A percentile compares a stretch with the other conserved stretches of the same genome.
These are phyloP conservation scores for Oncorhynchus mykiss DNA, from an alignment of 2,113 vertebrate species.

Conservation along the genomic window DNA sequence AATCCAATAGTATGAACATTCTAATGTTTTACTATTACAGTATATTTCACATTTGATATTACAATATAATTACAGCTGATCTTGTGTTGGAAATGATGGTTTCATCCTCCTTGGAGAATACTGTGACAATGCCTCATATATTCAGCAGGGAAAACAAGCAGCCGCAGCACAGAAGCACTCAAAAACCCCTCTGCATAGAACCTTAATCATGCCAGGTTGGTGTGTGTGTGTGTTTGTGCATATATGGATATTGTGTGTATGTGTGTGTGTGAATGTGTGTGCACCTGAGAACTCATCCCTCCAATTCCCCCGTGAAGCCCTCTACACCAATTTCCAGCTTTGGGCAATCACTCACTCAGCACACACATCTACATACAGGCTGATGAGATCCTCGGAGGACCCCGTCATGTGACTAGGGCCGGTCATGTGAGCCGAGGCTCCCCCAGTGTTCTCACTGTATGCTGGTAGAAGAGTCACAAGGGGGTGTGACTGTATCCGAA, in stretches of 20 bases:
- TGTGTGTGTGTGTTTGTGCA: constrained; percentile 12
- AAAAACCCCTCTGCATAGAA: constrained; percentile 61
- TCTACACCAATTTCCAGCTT: constrained; percentile 78
- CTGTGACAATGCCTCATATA: constrained; percentile 59
- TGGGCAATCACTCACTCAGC: constrained; percentile 81
- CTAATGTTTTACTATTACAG: constrained; percentile 41
- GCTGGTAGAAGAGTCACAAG: constrained; percentile 41
- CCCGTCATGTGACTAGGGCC: constrained; percentile 67
- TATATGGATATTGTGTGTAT: constrained; percentile 16
- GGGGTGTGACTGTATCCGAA: constrained; percentile 14
- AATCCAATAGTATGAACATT: constrained; percentile 54
- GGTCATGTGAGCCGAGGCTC: constrained; percentile 65
- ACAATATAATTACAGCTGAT: constrained; percentile 68
- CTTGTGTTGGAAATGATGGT: constrained; percentile 63
- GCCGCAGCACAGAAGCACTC: constrained; percentile 48
- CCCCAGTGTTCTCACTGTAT: constrained; percentile 50
- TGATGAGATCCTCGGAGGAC: constrained; percentile 76
- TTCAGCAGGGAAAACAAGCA: constrained; percentile 69
- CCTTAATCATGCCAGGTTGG: constrained; percentile 67
- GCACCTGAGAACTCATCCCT: constrained; percentile 54
- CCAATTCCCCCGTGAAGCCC: constrained; percentile 77
- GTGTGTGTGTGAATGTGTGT: constrained; percentile 24
- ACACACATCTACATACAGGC: constrained; percentile 78
- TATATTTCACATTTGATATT: constrained; percentile 64
- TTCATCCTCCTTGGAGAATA: constrained; percentile 63